Conservation (phyloP, 2,888 invertebrate species). For the Tipula lateralis region DNA sequence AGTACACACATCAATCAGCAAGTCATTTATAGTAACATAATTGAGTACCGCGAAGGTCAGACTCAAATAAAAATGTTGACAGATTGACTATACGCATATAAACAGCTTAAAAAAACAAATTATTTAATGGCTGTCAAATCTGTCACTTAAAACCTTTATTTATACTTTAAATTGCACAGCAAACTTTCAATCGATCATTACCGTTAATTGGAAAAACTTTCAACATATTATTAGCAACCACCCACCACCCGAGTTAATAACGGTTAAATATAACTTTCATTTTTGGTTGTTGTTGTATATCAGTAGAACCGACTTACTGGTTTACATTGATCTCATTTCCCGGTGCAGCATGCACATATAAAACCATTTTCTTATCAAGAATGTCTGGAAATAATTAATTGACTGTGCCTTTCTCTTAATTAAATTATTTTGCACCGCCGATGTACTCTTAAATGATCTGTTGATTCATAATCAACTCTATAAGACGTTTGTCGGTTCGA, state of each 20-base stretch:
- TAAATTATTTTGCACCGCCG: background rate
- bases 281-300: background rate
- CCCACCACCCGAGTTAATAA: background rate
- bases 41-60: background rate
- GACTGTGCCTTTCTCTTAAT: slow-evolving; percentile 15
- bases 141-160: background rate
- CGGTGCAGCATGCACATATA: background rate
- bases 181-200: background rate
- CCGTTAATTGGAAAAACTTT: background rate
- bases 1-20: background rate
- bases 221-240: background rate
- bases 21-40: background rate
- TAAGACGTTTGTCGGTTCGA: background rate
- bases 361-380: background rate
- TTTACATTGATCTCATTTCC: background rate
- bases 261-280: background rate
- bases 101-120: too few relatives aligned
- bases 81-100: background rate
- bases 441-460: background rate
- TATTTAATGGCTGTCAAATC: background rate
- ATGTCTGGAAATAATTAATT: background rate
- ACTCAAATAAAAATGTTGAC: background rate
- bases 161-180: background rate
- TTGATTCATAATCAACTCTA: background rate
- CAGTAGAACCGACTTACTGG: background rate